Conservation (phyloP, 2,888 invertebrate genomes). For the Harmothoe impar region DNA sequence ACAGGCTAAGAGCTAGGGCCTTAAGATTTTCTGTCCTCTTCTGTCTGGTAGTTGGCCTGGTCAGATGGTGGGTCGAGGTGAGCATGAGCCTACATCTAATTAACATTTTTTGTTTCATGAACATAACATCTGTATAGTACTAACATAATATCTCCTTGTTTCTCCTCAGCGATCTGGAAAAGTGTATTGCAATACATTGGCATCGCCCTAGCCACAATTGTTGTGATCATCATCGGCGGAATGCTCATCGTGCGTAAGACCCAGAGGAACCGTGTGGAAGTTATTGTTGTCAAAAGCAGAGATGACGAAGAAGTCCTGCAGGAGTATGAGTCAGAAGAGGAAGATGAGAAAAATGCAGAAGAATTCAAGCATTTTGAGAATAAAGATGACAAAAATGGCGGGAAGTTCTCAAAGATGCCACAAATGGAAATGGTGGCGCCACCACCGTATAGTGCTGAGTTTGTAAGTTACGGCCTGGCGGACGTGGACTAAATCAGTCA, state of each 20-base stretch:
- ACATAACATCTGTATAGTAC: no score
- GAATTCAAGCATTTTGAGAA: slow-evolving; percentile 2
- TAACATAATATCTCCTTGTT: background rate
- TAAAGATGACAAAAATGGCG: background rate
- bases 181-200: slow-evolving; percentile 49
- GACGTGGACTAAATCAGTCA: no score
- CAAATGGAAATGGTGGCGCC: background rate
- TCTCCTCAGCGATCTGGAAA: slow-evolving; percentile 63
- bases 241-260: slow-evolving; percentile 65
- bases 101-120: no score
- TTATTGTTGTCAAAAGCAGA: slow-evolving; percentile 62
- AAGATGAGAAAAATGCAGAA: background rate
- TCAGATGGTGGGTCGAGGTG: no score
- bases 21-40: no score
- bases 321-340: slow-evolving; percentile 5
- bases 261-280: slow-evolving; percentile 63
- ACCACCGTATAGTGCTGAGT: background rate
- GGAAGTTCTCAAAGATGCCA: background rate
- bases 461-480: no score
- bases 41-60: no score
- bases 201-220: slow-evolving; percentile 37
- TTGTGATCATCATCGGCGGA: slow-evolving; percentile 47
- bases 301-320: slow-evolving; percentile 7
- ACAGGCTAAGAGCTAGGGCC: no score
- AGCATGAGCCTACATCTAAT: no score